These are phyloP conservation scores for Peromyscus californicus DNA, from an alignment of 2,113 vertebrate species.

Conservation along the genomic window DNA sequence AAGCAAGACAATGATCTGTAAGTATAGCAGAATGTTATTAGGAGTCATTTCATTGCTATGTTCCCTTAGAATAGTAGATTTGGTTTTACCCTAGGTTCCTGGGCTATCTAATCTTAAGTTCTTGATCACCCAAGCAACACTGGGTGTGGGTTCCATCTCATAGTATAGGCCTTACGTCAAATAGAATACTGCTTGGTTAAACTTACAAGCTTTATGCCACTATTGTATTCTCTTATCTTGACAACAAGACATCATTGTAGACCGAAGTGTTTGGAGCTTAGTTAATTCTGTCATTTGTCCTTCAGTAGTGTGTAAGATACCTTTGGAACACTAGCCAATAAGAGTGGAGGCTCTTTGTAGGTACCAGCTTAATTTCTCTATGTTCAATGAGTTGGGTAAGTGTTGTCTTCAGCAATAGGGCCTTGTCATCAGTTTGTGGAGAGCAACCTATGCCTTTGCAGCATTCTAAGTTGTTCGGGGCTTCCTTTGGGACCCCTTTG, in stretches of 20 bases:
- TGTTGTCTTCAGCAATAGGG: neutral
- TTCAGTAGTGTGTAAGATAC: neutral
- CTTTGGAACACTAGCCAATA: neutral
- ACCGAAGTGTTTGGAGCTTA: neutral
- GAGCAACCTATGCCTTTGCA: neutral
- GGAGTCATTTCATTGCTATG: neutral
- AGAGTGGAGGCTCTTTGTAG: neutral
- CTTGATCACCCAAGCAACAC: neutral
- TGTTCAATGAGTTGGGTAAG: neutral
- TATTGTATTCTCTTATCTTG: neutral
- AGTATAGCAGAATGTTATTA: neutral
- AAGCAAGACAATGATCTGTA: neutral
- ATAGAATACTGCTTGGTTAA: neutral
- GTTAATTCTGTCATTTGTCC: neutral
- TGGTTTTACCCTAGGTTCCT: neutral
- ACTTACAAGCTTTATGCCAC: neutral
- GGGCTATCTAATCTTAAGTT: neutral
- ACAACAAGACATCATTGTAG: neutral
- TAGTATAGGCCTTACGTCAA: neutral
- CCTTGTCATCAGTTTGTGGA: neutral
- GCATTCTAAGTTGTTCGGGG: neutral
- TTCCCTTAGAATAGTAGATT: neutral
- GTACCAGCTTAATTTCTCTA: neutral
- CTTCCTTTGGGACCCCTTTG: neutral
- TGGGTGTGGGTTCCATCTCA: neutral